Percentiles rank a stretch among this genome's conserved stretches.
phyloP scores from a whole-genome alignment of 2,797 vertebrate species.

The Muscicapa striata region DNA sequence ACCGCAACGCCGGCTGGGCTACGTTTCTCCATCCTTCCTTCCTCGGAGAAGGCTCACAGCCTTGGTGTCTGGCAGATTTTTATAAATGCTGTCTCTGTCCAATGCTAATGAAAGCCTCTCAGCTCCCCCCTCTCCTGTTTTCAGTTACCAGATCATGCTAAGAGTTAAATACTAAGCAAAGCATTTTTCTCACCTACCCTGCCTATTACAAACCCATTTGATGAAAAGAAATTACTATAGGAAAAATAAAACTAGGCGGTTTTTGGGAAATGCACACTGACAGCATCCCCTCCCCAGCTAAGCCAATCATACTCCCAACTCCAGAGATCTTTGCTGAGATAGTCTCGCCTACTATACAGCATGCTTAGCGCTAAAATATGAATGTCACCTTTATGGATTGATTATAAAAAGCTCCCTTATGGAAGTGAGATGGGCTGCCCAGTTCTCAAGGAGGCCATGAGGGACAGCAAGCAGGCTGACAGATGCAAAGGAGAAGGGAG shows the following conservation, averaged over 20 bases:
- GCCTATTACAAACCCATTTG: neutral
- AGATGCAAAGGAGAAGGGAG: slow-evolving; percentile 2
- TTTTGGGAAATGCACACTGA: neutral
- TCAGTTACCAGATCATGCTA: neutral
- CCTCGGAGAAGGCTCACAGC: slow-evolving; percentile 25
- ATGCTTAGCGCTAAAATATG: slow-evolving; percentile 57
- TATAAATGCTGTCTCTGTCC: slow-evolving; percentile 66
- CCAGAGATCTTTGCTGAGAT: slow-evolving; percentile 42
- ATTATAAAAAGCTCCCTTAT: slow-evolving; percentile 30
- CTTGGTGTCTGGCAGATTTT: slow-evolving; percentile 62
- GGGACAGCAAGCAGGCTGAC: neutral
- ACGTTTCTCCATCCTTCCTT: slow-evolving; percentile 42
- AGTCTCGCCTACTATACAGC: slow-evolving; percentile 41
- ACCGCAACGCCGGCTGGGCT: neutral
- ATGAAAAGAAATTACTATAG: neutral
- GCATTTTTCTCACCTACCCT: neutral
- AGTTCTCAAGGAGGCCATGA: neutral
- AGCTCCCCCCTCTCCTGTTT: neutral
- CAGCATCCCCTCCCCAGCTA: slow-evolving; percentile 24
- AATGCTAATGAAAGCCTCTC: slow-evolving; percentile 42
- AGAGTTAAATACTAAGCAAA: slow-evolving; percentile 6
- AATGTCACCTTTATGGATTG: slow-evolving; percentile 57
- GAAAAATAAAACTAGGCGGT: slow-evolving; percentile 4
- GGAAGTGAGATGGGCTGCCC: neutral
- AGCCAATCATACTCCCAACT: slow-evolving; percentile 47